Conservation (phyloP, 2,888 invertebrate species). For the Trichacis sp. region DNA sequence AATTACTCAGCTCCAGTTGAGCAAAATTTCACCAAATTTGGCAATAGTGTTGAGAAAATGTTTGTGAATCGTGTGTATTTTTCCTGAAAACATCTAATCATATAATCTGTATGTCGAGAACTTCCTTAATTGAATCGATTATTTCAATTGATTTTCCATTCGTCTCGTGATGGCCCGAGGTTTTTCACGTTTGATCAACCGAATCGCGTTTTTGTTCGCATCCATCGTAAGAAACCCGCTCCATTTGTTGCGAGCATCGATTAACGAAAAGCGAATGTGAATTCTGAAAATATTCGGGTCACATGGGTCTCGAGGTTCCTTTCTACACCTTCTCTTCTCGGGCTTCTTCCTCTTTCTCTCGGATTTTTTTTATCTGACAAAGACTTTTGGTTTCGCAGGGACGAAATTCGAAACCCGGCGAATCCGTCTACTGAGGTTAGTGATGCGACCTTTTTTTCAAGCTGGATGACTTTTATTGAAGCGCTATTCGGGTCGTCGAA, state of each 20-base stretch:
- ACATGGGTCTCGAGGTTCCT: slow-evolving; percentile 48
- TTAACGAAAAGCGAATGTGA: slow-evolving; percentile 25
- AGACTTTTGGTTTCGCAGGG: slow-evolving; percentile 27
- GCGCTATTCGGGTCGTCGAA: too few species aligned
- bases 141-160: too few species aligned
- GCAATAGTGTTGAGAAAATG: too few species aligned
- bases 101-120: too few species aligned
- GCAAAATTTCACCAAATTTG: too few species aligned
- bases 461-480: too few species aligned
- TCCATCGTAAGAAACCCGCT: neutral
- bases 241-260: neutral
- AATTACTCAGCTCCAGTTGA: too few species aligned
- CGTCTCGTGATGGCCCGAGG: too few species aligned
- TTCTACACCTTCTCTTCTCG: slow-evolving; percentile 36
- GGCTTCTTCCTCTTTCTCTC: neutral
- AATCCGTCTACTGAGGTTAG: neutral
- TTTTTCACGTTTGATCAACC: neutral
- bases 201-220: neutral
- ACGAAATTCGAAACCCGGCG: slow-evolving; percentile 2
- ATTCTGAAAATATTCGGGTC: slow-evolving; percentile 53
- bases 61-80: too few species aligned
- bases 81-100: too few species aligned
- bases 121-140: too few species aligned
- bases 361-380: neutral
- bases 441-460: too few species aligned